Evolutionary conservation across 1,140 invertebrate species (phyloP), one percentile per base, ranked within the genome.

Genomic region (Drosophila kohkoa): DNA sequence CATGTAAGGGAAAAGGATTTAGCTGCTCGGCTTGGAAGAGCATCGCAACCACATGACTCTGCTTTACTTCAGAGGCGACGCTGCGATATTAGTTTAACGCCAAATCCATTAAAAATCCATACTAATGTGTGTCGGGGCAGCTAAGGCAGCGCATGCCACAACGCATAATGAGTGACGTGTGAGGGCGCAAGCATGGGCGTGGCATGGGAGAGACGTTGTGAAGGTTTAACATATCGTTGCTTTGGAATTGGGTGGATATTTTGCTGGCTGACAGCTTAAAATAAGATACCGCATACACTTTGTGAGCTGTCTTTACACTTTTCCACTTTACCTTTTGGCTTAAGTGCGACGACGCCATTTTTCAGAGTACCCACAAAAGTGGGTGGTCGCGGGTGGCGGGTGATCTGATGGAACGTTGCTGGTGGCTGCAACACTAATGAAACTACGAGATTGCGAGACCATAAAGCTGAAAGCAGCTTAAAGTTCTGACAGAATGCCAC

Each of bases 71-170:
- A 41, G 54, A 70, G 77, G 58, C 59, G 65, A 66, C 46, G 76
- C 77, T 77, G 83, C 79, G 80, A 87, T 83, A 87, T 90, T 87
- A 90, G 80, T 89, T 90, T 83, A 81, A 74, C 81, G 82, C 77
- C 81, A 81, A 90, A 90, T 83, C 87, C 88, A 90, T 88, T 91
- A 90, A 90, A 90, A 90, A 90, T 91, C 88, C 75, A 91, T 91
- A 90, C 88, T 91, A 91, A 90, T 90, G 82, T 87, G 78, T 90
- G 82, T 79, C 82, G 88, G 75, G 20, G 20, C 20, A 25, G 80
- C 65, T 75, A 71, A 78, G 80, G 79, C 82, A 72, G 55, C 64
- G 67, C 35, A 69, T 87, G 83, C 83, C 83, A 78, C 80, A 88
- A 67, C 67, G 80, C 85, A 87, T 87, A 87, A 87, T 87, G 83